phyloP scores from a whole-genome alignment of 2,797 vertebrate species.

The Hephaestus fuliginosus region DNA sequence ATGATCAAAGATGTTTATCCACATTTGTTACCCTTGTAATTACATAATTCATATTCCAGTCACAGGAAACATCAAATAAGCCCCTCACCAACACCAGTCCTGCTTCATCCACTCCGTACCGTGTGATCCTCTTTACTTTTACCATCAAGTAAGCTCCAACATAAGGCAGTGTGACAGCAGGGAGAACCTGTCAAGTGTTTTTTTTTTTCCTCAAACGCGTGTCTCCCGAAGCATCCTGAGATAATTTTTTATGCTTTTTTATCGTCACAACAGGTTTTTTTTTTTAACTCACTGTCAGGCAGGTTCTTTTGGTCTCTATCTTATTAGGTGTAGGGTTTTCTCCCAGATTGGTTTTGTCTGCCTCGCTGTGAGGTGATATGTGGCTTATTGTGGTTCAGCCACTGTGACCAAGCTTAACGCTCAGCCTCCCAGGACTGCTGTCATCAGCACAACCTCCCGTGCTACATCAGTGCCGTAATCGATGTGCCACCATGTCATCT shows the following conservation, averaged over 20 bases:
- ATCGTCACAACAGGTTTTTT: slow-evolving; percentile 24
- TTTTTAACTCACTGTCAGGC: slow-evolving; percentile 25
- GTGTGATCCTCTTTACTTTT: slow-evolving; percentile 27
- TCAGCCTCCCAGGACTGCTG: slow-evolving; percentile 68
- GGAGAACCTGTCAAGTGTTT: neutral
- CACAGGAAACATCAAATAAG: slow-evolving; percentile 6
- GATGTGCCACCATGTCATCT: slow-evolving; percentile 69
- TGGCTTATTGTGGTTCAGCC: slow-evolving; percentile 59
- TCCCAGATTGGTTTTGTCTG: slow-evolving; percentile 50
- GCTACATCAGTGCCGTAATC: slow-evolving; percentile 73
- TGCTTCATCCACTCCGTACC: neutral
- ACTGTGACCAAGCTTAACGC: slow-evolving; percentile 59
- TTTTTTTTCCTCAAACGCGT: neutral
- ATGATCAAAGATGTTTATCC: slow-evolving; percentile 32
- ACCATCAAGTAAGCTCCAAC: slow-evolving; percentile 26
- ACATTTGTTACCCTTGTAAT: slow-evolving; percentile 15
- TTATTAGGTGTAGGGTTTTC: slow-evolving; percentile 2
- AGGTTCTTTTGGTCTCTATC: slow-evolving; percentile 16
- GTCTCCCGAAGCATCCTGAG: slow-evolving; percentile 10
- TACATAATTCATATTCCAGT: slow-evolving; percentile 52
- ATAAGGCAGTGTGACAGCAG: slow-evolving; percentile 8
- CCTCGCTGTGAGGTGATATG: slow-evolving; percentile 30
- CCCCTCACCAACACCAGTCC: neutral
- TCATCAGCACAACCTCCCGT: slow-evolving; percentile 75
- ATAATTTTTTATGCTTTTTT: slow-evolving; percentile 12